phyloP scores from a whole-genome alignment of 2,797 vertebrate genomes.

The Ataeniobius toweri region DNA sequence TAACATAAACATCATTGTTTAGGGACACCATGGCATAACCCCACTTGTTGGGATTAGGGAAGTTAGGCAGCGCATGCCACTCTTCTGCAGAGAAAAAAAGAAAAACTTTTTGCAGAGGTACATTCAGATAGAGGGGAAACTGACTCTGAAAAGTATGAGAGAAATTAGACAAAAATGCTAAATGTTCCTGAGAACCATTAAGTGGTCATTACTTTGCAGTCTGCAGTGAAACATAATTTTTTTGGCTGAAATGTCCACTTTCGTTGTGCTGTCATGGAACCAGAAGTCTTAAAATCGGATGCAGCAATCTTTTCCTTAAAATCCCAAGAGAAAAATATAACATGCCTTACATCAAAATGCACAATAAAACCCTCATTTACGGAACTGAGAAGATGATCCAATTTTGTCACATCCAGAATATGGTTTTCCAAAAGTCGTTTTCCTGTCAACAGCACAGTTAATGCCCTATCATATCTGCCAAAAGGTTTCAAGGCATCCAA shows the following conservation, averaged over 20 bases:
- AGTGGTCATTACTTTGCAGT: slow-evolving; percentile 11
- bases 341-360: slow-evolving; percentile 33
- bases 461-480: slow-evolving; percentile 40
- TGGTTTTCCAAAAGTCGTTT: slow-evolving; percentile 40
- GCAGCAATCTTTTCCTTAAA: slow-evolving; percentile 35
- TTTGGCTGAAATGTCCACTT: slow-evolving; percentile 23
- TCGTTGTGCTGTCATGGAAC: slow-evolving; percentile 26
- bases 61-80: slow-evolving; percentile 92
- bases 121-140: slow-evolving; percentile 1
- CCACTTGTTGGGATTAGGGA: slow-evolving; percentile 97
- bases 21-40: slow-evolving; percentile 91
- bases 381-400: slow-evolving; percentile 47
- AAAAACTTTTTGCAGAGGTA: neutral
- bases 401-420: slow-evolving; percentile 57
- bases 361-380: slow-evolving; percentile 37
- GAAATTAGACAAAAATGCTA: slow-evolving; percentile 14
- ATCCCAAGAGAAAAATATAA: slow-evolving; percentile 37
- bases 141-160: slow-evolving; percentile 1
- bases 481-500: slow-evolving; percentile 31
- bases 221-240: slow-evolving; percentile 15
- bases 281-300: slow-evolving; percentile 29
- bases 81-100: slow-evolving; percentile 72
- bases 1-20: slow-evolving; percentile 93
- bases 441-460: slow-evolving; percentile 55
- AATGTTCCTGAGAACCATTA: neutral